Evolutionary conservation across 2,113 vertebrate species (phyloP), one percentile per base, ranked within the genome.

Genomic region (Eublepharis macularius): DNA sequence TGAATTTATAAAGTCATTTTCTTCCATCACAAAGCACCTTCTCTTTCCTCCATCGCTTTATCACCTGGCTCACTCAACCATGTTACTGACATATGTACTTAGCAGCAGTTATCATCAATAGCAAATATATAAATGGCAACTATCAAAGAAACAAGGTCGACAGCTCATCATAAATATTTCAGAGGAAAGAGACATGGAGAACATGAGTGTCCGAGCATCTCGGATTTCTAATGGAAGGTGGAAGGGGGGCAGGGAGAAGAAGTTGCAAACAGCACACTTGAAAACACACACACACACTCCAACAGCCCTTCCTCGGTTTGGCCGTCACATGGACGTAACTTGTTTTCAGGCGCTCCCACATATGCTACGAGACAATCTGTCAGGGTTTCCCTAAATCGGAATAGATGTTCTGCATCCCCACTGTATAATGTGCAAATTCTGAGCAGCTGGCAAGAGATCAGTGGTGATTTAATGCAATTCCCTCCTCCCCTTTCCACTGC

Each of bases 361-460:
- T 94, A 95, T 94, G 95, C 86, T 94, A 47, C 49, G 0, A 95
- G 95, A 95, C 94, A 95, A 94, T 93, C 94, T 93, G 94, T 92
- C 94, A 93, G 77, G 26, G 82, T 91, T 92, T 77, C 83, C 89
- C 94, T 90, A 65, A 34, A 76, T 66, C 88, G 7, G 89, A 94
- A 93, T 87, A 91, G 85, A 91, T 93, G 88, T 90, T 66, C 29
- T 65, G 41, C 41, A 89, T 91, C 91, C 90, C 87, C 77, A 81
- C 90, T 26, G 85, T 78, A 82, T 91, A 91, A 94, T 84, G 92
- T 95, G 94, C 91, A 95, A 95, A 94, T 87, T 91, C 92, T 39
- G 85, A 96, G 94, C 93, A 95, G 94, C 95, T 95, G 95, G 95
- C 92, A 93, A 93, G 94, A 94, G 92, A 86, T 84, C 90, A 91